phyloP scores from a whole-genome alignment of 2,888 invertebrate genomes.

The Trilocha varians region DNA sequence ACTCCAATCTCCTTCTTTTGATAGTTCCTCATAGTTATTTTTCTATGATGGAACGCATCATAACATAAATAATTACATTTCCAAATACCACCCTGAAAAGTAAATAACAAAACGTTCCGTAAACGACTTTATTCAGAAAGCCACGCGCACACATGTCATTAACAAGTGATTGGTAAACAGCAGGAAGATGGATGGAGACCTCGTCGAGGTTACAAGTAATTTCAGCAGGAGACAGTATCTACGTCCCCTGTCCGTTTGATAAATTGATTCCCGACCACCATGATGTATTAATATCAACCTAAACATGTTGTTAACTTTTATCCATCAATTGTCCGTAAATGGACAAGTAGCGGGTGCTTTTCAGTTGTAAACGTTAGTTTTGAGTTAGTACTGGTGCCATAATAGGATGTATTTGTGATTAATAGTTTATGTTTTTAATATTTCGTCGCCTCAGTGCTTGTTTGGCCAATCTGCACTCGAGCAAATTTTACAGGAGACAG shows the following conservation, averaged over 20 bases:
- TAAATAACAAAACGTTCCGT: not conserved
- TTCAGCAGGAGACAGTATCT: constrained; percentile 19
- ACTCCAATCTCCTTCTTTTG: no score
- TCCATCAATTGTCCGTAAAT: constrained; percentile 13
- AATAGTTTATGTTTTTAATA: no score
- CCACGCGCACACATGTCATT: constrained; percentile 13
- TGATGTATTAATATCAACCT: constrained; percentile 43
- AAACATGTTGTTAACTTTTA: constrained; percentile 36
- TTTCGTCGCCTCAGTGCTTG: no score
- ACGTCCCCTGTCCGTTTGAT: constrained; percentile 42
- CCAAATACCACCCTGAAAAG: not conserved
- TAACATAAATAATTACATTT: no score
- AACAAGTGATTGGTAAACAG: constrained; percentile 34
- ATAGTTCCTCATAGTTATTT: no score
- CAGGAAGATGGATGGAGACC: constrained; percentile 30
- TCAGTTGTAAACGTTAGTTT: no score
- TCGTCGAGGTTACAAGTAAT: constrained; percentile 38
- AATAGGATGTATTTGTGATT: no score
- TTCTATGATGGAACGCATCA: no score
- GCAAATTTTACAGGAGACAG: no score
- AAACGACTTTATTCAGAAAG: not conserved
- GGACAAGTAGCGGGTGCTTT: no score
- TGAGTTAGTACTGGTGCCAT: no score
- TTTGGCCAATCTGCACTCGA: no score
- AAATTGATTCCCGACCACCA: constrained; percentile 38